Percentiles rank a stretch among this genome's conserved stretches.
Evolutionary conservation across 1,140 invertebrate genomes (phyloP).

Genomic region (Brachionus paranguensis): DNA sequence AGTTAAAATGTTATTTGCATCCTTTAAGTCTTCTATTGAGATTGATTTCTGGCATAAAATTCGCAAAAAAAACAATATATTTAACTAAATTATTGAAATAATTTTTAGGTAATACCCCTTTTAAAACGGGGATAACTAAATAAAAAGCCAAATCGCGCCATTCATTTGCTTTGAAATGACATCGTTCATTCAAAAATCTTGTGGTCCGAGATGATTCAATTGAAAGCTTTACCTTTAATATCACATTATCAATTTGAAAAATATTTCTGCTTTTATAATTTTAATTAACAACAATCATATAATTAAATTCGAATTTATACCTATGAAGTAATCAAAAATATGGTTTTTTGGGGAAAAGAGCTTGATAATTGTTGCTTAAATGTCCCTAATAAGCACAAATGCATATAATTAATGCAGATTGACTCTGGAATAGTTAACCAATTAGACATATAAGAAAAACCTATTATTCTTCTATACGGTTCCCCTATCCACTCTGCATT

Average conservation of each 20-base stretch:
- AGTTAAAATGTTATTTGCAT: not conserved
- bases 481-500: not conserved
- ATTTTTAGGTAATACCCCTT: not conserved
- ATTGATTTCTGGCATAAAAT: not conserved
- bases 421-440: not conserved
- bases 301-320: not conserved
- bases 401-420: not conserved
- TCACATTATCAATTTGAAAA: not conserved
- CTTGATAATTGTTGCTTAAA: not conserved
- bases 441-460: not conserved
- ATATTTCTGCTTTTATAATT: not conserved
- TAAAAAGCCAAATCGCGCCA: not conserved
- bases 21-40: not conserved
- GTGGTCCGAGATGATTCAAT: not conserved
- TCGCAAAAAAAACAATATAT: not conserved
- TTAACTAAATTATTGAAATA: not conserved
- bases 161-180: not conserved
- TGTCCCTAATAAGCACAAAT: not conserved
- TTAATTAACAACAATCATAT: not conserved
- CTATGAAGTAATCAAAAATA: not conserved
- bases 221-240: not conserved
- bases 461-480: not conserved
- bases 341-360: not conserved
- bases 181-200: not conserved
- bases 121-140: not conserved